These are phyloP conservation scores for Chionomys nivalis DNA, from an alignment of 2,113 vertebrate species.

Conservation along the genomic window DNA sequence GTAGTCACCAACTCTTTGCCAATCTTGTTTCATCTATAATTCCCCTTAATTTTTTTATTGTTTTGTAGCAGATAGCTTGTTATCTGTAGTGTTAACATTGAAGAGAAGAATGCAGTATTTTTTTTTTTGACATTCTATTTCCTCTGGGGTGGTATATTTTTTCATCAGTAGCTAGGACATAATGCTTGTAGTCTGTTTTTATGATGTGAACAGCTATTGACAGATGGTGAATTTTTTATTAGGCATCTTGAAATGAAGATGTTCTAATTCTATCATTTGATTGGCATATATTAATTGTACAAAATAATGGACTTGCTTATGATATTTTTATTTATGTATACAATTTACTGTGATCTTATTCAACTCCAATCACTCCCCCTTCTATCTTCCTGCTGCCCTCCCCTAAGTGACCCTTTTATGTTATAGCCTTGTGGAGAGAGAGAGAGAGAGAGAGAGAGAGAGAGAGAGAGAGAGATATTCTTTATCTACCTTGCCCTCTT, in stretches of 20 bases:
- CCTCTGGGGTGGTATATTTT: not conserved
- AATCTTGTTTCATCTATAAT: not conserved
- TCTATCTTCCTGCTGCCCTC: not conserved
- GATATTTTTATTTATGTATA: not conserved
- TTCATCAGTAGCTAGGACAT: slow-evolving; percentile 28
- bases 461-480: not conserved
- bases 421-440: not conserved
- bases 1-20: not conserved
- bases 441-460: not conserved
- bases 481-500: not conserved
- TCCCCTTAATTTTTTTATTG: not conserved
- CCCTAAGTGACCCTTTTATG: not conserved
- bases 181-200: slow-evolving; percentile 18
- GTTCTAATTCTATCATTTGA: slow-evolving; percentile 47
- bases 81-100: not conserved
- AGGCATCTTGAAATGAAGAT: slow-evolving; percentile 55
- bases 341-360: not conserved
- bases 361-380: not conserved
- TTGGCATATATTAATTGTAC: not conserved
- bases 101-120: not conserved
- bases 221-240: slow-evolving; percentile 53
- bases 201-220: slow-evolving; percentile 15
- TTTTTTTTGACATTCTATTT: not conserved
- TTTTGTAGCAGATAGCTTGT: not conserved
- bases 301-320: not conserved